Evolutionary conservation across 2,797 vertebrate species (phyloP), one percentile per base, ranked within the genome.

Genomic region (Catostomus latipinnis): DNA sequence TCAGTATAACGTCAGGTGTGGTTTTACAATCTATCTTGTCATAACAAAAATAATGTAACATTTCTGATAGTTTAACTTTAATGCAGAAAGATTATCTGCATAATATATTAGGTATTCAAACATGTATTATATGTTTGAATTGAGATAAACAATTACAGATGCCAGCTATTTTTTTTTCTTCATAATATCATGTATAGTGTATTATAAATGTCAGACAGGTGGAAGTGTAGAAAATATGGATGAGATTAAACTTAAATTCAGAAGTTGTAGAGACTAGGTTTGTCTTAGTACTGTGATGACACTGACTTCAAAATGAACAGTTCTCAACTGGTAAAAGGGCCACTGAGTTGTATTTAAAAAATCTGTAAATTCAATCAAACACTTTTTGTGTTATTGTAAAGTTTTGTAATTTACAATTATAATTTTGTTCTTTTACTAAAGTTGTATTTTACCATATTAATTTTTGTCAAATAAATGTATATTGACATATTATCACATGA

Each of bases 351-450:
- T 79, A 81, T 78, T 82, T 84, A 81, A 82, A 87, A 18, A 89
- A 86, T 71, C 86, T 85, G 89, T 86, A 88, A 62, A 84, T 87
- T 88, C 82, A 88, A 88, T 75, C 74, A 88, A 81, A 82, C 70
- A 72, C 79, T 88, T 86, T 92, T 92, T 91, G 89, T 90, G 89
- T 90, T 92, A 88, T 88, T 94, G 91, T 93, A 92, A 90, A 91
- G 88, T 90, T 90, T 88, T 87, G 79, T 88, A 92, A 92, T 88
- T 34, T 34, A 34, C 34, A 3, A 34, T 34, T 93, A 85, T 80
- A 12, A 71, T 86, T 81, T 74, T 60, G 34, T 86, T 87, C 74
- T 88, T 86, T 91, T 91, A 90, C 87, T 86, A 76, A 82, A 83
- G 80, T 63, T 86, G 74, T 85, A 87, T 88, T 88, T 92, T 91